phyloP scores from a whole-genome alignment of 2,113 vertebrate genomes.

The Tauraco erythrolophus region DNA sequence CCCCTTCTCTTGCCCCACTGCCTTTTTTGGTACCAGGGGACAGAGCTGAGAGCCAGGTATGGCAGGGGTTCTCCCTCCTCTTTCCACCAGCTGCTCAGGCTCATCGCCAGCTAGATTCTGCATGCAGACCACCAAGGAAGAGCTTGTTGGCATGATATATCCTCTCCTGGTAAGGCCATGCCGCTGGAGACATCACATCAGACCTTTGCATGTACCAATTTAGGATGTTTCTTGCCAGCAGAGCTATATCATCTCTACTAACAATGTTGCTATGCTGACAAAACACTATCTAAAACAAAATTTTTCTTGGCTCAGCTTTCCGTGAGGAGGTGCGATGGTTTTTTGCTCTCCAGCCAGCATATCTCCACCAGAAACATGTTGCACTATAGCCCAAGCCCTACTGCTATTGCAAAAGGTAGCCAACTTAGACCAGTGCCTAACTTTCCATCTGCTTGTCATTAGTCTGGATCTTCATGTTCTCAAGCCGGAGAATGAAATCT shows the following conservation, averaged over 20 bases:
- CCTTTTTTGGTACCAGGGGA: neutral
- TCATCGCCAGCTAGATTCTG: neutral
- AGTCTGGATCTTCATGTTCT: neutral
- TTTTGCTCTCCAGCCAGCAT: slow-evolving; percentile 9
- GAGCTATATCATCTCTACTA: neutral
- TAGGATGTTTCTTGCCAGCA: neutral
- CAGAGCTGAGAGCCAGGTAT: neutral
- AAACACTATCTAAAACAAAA: slow-evolving; percentile 25
- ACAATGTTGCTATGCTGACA: neutral
- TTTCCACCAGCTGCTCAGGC: neutral
- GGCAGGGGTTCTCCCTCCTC: neutral
- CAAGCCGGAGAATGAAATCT: neutral
- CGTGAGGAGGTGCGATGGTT: neutral
- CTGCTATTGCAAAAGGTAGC: slow-evolving; percentile 16
- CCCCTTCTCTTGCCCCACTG: neutral
- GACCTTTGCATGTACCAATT: neutral
- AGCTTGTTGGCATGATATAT: neutral
- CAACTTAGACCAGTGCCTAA: slow-evolving; percentile 11
- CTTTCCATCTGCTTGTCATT: slow-evolving; percentile 52
- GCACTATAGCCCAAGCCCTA: neutral
- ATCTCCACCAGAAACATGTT: slow-evolving; percentile 13
- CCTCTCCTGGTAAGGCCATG: neutral
- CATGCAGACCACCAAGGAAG: neutral
- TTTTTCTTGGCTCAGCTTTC: slow-evolving; percentile 9
- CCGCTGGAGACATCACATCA: neutral